A percentile compares a stretch with the other conserved stretches of the same genome.
phyloP scores from a whole-genome alignment of 2,113 vertebrate species.

The Mirza zaza region DNA sequence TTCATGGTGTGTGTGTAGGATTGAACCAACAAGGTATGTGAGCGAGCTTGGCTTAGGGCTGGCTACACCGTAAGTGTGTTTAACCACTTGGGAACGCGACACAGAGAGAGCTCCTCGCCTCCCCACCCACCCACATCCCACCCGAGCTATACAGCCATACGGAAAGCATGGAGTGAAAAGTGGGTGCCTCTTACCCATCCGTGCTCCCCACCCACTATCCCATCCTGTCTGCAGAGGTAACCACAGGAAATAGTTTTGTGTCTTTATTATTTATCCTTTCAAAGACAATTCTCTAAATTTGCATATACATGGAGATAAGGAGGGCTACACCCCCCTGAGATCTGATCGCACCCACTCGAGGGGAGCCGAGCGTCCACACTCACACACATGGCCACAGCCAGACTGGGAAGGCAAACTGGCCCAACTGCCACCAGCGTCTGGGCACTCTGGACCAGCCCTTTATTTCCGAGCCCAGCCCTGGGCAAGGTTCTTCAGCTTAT shows the following conservation, averaged over 20 bases:
- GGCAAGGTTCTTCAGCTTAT: background rate
- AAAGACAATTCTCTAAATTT: background rate
- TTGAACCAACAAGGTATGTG: background rate
- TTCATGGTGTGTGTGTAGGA: background rate
- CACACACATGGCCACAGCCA: background rate
- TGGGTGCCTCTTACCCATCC: background rate
- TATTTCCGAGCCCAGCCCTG: background rate
- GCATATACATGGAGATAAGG: rapidly evolving
- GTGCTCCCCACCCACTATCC: too few relatives aligned
- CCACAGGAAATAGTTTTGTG: background rate
- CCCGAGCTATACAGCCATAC: background rate
- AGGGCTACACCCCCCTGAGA: rapidly evolving
- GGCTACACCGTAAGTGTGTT: background rate
- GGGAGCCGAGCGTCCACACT: background rate
- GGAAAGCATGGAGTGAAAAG: background rate
- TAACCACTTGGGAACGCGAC: background rate
- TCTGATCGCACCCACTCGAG: background rate
- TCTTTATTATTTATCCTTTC: background rate
- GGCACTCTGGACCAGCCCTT: background rate
- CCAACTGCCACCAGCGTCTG: rapidly evolving
- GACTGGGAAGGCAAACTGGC: background rate
- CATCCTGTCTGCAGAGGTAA: background rate
- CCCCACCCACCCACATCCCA: too few relatives aligned
- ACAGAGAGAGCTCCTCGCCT: background rate
- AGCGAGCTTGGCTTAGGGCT: background rate